Conservation (phyloP, 2,797 vertebrate species). For the Pangasius larnaudii region DNA sequence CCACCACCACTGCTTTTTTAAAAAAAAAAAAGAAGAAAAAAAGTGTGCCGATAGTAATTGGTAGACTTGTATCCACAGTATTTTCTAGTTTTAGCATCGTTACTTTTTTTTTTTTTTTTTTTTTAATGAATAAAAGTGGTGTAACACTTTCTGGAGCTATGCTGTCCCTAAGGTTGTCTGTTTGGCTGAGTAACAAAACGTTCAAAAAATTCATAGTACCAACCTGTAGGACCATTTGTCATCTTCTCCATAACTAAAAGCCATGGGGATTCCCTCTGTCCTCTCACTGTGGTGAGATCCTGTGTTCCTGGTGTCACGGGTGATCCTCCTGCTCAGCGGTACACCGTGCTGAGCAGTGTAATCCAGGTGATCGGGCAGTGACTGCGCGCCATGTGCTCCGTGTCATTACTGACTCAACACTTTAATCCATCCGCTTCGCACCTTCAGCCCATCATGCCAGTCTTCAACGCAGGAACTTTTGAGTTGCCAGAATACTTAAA, state of each 20-base stretch:
- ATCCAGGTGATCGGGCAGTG: constrained; percentile 65
- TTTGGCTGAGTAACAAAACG: neutral
- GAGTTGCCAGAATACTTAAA: neutral
- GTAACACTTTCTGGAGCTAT: no score
- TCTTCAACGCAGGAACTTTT: neutral
- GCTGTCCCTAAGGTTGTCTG: neutral
- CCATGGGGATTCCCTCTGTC: neutral
- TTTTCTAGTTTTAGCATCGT: neutral
- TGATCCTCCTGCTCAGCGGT: constrained; percentile 9
- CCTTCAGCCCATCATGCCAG: constrained; percentile 54
- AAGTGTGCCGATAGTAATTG: neutral
- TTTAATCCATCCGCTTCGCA: constrained; percentile 49
- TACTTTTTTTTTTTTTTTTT: no score
- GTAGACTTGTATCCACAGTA: neutral
- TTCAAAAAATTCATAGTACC: neutral
- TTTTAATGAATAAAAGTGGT: no score
- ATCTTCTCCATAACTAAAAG: neutral
- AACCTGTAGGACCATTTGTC: no score
- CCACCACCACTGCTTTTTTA: neutral
- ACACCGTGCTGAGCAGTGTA: constrained; percentile 36
- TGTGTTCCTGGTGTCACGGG: neutral
- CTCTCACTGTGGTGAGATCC: neutral
- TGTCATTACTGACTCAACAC: constrained; percentile 50
- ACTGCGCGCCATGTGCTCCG: constrained; percentile 53
- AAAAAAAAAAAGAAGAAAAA: neutral